These are phyloP conservation scores for Cryptus viduatorius DNA, from an alignment of 2,888 invertebrate genomes.

Conservation along the genomic window DNA sequence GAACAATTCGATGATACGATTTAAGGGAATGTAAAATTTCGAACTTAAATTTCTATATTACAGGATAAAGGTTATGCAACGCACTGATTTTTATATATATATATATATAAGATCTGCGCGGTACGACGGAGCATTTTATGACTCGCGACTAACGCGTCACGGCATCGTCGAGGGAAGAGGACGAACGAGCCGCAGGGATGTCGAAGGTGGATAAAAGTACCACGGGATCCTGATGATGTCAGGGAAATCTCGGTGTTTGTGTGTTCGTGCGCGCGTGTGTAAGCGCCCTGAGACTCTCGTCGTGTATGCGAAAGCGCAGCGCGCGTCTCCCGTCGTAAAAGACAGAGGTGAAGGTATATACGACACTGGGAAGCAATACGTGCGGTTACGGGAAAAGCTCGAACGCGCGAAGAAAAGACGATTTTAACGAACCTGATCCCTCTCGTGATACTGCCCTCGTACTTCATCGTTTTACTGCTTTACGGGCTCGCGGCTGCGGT, in stretches of 20 bases:
- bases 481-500: conserved; percentile 4
- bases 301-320: not conserved
- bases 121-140: conserved; percentile 14
- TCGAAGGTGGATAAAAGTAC: conserved; percentile 21
- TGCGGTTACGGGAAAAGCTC: conserved; percentile 9
- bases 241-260: conserved; percentile 31
- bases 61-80: not conserved
- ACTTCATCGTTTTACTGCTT: conserved; percentile 39
- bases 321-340: conserved; percentile 39
- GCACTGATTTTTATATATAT: not conserved
- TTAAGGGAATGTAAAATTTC: not conserved
- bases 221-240: conserved; percentile 44
- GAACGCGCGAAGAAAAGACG: conserved; percentile 37
- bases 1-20: not conserved
- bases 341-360: not conserved
- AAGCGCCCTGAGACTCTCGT: no score
- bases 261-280: not conserved
- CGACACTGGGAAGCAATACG: conserved; percentile 12
- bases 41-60: not conserved
- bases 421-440: conserved; percentile 46
- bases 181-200: conserved; percentile 15
- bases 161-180: conserved; percentile 1
- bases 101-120: conserved; percentile 6
- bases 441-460: conserved; percentile 21
- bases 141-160: conserved; percentile 3